These are phyloP conservation scores for Nylanderia fulva DNA, from an alignment of 1,140 invertebrate genomes.

Conservation along the genomic window DNA sequence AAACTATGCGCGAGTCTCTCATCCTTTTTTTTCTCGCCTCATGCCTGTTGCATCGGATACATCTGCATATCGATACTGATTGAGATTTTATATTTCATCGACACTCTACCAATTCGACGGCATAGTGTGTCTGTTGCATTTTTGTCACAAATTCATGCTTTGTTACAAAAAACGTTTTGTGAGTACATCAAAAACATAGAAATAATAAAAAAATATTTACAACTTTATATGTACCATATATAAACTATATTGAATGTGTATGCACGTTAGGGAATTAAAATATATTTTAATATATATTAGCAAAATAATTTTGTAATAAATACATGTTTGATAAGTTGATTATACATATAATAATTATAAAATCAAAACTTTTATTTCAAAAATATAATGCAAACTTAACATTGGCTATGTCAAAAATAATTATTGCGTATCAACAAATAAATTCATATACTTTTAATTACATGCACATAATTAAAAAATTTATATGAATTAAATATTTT, in stretches of 20 bases:
- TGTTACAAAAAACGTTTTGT: not conserved
- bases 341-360: not conserved
- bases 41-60: slow-evolving; percentile 39
- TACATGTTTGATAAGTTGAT: not conserved
- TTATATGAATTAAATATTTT: not conserved
- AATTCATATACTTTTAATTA: too few species aligned
- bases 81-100: slow-evolving; percentile 39
- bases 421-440: too few species aligned
- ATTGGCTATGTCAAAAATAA: too few species aligned
- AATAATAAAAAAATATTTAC: slow-evolving; percentile 14
- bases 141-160: not conserved
- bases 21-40: not conserved
- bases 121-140: not conserved
- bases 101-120: slow-evolving; percentile 34
- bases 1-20: slow-evolving; percentile 42
- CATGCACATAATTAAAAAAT: not conserved
- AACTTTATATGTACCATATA: too few species aligned
- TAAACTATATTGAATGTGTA: not conserved
- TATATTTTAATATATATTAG: not conserved
- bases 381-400: too few species aligned
- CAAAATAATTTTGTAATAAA: not conserved
- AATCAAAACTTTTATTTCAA: slow-evolving; percentile 7
- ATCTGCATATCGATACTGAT: slow-evolving; percentile 53
- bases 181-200: not conserved
- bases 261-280: not conserved